These are phyloP conservation scores for Labroides dimidiatus DNA, from an alignment of 2,797 vertebrate genomes.

Conservation along the genomic window DNA sequence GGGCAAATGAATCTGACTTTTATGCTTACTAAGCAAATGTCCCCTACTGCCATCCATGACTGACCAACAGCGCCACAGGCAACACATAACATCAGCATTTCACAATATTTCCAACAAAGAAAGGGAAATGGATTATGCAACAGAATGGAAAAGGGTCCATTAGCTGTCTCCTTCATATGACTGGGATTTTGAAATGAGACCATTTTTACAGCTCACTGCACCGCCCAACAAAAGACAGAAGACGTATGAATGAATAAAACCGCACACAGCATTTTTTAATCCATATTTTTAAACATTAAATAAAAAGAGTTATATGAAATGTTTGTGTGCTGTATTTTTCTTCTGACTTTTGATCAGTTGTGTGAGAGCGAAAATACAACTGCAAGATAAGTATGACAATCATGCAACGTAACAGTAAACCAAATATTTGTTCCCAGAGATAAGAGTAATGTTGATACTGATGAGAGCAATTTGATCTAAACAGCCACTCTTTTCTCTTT, in stretches of 20 bases:
- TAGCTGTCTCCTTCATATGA: background rate
- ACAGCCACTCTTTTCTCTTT: no score
- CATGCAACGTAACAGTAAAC: no score
- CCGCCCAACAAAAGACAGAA: background rate
- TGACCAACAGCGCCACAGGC: background rate
- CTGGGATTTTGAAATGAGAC: background rate
- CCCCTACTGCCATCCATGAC: constrained; percentile 7
- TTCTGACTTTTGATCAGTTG: no score
- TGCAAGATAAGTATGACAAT: no score
- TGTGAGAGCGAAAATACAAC: no score
- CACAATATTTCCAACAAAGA: constrained; percentile 13
- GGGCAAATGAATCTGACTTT: background rate
- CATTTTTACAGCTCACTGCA: background rate
- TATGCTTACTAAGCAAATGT: constrained; percentile 16
- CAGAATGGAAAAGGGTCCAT: background rate
- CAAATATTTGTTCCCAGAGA: no score
- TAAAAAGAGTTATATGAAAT: background rate
- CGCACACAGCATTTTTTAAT: background rate
- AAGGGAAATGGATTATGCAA: constrained; percentile 40
- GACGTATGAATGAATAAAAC: background rate
- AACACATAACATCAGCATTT: constrained; percentile 36
- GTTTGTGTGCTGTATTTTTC: background rate
- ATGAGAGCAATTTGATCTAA: background rate
- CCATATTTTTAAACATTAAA: background rate
- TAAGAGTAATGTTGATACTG: no score